phyloP scores from a whole-genome alignment of 2,797 vertebrate genomes.

The Tenualosa thibaudeaui region DNA sequence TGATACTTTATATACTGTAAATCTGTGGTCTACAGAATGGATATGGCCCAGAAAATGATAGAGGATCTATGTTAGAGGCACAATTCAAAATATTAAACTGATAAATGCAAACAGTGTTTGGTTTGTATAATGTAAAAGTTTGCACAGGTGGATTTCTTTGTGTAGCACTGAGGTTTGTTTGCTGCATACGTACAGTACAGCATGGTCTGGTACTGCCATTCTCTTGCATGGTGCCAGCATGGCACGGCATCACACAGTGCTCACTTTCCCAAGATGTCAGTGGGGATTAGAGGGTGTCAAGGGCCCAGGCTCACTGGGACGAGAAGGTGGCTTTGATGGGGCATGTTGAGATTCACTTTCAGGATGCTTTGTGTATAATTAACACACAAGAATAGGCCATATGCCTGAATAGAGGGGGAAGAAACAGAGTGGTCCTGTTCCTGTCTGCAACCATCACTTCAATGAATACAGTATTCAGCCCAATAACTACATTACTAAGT shows the following conservation, averaged over 20 bases:
- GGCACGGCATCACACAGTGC: neutral
- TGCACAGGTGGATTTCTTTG: neutral
- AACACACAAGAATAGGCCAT: neutral
- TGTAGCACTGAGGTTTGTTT: neutral
- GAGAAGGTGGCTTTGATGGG: neutral
- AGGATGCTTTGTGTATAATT: neutral
- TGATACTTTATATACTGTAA: neutral
- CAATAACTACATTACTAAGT: neutral
- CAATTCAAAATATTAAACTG: neutral
- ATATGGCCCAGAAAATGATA: neutral
- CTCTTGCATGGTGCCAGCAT: neutral
- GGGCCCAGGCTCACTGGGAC: neutral
- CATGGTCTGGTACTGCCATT: neutral
- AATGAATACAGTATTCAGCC: neutral
- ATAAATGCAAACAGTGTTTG: neutral
- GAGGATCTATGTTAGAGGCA: neutral
- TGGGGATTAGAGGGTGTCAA: constrained; percentile 9
- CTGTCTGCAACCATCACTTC: neutral
- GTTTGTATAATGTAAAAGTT: neutral
- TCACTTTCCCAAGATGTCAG: neutral
- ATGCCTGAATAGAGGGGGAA: neutral
- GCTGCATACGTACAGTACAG: neutral
- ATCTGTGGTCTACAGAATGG: neutral
- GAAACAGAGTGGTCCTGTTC: neutral
- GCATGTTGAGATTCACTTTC: neutral